Base-by-base conservation (phyloP, 2,797 vertebrate species). In the Choloepus didactylus region DNA sequence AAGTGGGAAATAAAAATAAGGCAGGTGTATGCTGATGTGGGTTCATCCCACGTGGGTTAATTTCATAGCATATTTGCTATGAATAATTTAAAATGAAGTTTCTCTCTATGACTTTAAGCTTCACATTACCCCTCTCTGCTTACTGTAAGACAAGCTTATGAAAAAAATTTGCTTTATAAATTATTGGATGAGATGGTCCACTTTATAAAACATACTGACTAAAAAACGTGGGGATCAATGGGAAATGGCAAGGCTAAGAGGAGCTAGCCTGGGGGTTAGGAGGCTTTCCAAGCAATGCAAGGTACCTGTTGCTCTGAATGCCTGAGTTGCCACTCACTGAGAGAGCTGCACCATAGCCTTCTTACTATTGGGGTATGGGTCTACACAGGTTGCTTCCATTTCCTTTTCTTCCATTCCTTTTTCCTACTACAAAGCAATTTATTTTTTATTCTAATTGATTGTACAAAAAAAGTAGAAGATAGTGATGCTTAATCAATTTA, bases 61-160 rank as follows among this genome's bases (percentile, higher is more conserved):
- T 85, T 83, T 54, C 79, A 73, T 94, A 54, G 35, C 60, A 56
- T 67, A 82, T 49, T 86, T 88, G 6, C 21, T 67, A 76, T 94
- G 79, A 89, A 95, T 95, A 94, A 88, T 92, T 94, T 89, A 96
- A 54, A 83, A 76, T 64, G 44, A 51, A 23, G 51, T 69, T n/a
- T 73, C 5, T 49, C 35, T 66, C 62, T 86, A 51, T 60, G 87
- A 89, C 64, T 93, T 29, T n/a, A 67, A 92, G 70, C 16, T 95
- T 76, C 46, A 3, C 35, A 76, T 85, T 73, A 69, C 9, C 27
- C 27, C 35, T 51, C 8, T 46, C 31, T 93, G 16, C 60, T 82
- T 35, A 64, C 51, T 77, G 15, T 76, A n/a, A 77, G 54, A 23
- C 60, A 91, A 38, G 23, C 11, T 95, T 77, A 89, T 38, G 64